These are phyloP conservation scores for Cryptocheilus praepositus DNA, from an alignment of 2,888 invertebrate genomes.

Conservation along the genomic window DNA sequence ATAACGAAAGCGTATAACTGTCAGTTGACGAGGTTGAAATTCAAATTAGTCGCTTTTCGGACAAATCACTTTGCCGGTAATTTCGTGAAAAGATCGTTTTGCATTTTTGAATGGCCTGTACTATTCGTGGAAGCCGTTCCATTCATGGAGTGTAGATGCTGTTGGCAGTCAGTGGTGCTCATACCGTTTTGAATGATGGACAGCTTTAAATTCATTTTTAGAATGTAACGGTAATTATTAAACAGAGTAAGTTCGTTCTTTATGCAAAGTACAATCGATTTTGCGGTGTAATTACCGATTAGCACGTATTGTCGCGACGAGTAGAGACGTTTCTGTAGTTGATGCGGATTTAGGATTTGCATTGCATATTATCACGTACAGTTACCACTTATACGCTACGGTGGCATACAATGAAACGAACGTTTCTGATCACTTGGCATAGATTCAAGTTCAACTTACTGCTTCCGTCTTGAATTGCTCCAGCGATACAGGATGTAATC, in stretches of 20 bases:
- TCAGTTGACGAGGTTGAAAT: slow-evolving; percentile 23
- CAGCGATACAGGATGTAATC: slow-evolving; percentile 44
- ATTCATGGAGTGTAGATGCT: slow-evolving; percentile 60
- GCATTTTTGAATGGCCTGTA: slow-evolving; percentile 54
- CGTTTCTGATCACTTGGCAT: too few species aligned
- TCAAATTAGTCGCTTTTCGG: slow-evolving; percentile 30
- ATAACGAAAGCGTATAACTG: slow-evolving; percentile 12
- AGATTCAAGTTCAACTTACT: slow-evolving; percentile 7
- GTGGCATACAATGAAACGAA: too few species aligned
- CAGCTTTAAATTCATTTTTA: too few species aligned
- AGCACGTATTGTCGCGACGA: too few species aligned
- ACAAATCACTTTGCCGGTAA: slow-evolving; percentile 11
- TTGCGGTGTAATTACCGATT: too few species aligned
- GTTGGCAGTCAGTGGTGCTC: slow-evolving; percentile 57
- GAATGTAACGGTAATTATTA: too few species aligned
- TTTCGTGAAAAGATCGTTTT: slow-evolving; percentile 5
- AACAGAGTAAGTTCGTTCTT: too few species aligned
- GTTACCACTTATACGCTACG: too few species aligned
- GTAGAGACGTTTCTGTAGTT: too few species aligned
- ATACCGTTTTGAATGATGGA: slow-evolving; percentile 22
- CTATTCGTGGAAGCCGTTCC: slow-evolving; percentile 60
- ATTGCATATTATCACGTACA: too few species aligned
- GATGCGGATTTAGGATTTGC: too few species aligned
- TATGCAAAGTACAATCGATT: too few species aligned
- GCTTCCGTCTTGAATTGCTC: slow-evolving; percentile 30